Percentiles rank a stretch among this genome's conserved stretches.
Conservation (phyloP, 2,113 vertebrate species). For the Corythornis madagascariensis region DNA sequence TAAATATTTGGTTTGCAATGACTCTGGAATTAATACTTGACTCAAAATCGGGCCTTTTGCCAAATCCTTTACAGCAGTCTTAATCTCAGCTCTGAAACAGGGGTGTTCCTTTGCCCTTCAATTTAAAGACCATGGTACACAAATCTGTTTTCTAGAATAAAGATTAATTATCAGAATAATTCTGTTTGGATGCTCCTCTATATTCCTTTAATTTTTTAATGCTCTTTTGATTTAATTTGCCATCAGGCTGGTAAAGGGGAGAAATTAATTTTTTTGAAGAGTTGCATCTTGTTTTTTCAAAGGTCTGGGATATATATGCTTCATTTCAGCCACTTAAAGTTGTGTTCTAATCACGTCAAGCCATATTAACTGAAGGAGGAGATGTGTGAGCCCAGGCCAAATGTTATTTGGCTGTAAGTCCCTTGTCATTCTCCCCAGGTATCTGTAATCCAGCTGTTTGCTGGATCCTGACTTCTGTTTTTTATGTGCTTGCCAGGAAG, state of each 20-base stretch:
- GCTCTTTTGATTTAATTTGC: not conserved
- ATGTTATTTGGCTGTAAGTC: not conserved
- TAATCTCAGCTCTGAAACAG: not conserved
- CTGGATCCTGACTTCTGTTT: not conserved
- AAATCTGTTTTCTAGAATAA: not conserved
- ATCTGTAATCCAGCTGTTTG: slow-evolving; percentile 24
- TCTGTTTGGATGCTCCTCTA: not conserved
- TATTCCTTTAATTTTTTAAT: not conserved
- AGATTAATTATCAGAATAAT: not conserved
- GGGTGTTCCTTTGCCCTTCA: not conserved
- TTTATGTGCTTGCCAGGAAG: slow-evolving; percentile 7
- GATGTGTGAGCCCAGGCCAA: not conserved
- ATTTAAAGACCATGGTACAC: not conserved
- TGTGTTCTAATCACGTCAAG: not conserved
- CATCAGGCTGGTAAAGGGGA: not conserved
- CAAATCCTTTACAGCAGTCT: not conserved
- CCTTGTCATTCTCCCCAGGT: slow-evolving; percentile 14
- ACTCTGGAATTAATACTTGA: not conserved
- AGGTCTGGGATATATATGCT: not conserved
- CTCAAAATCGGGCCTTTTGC: not conserved
- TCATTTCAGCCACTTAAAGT: not conserved
- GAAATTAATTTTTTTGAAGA: not conserved
- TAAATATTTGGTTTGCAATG: not conserved
- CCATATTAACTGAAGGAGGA: not conserved
- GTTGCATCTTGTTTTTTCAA: not conserved